Evolutionary conservation across 2,113 vertebrate species (phyloP).

Genomic region (Zootoca vivipara): DNA sequence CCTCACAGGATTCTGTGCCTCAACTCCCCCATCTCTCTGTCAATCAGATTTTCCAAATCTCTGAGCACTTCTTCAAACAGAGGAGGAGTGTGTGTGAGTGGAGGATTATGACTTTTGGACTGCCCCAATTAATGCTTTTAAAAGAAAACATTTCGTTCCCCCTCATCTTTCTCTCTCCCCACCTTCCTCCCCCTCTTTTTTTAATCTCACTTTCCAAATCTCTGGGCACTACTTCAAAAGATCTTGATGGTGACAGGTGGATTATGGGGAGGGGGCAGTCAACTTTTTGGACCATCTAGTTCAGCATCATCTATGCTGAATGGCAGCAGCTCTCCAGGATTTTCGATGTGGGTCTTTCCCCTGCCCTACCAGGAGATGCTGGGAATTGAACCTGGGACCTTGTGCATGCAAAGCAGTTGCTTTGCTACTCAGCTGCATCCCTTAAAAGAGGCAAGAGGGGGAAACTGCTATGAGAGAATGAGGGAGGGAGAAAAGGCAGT

Average conservation of each 20-base stretch:
- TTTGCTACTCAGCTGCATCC: neutral
- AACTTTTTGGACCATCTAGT: neutral
- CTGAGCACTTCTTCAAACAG: neutral
- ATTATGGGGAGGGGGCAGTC: neutral
- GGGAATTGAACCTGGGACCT: too few species aligned
- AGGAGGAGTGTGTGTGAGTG: neutral
- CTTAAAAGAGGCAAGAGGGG: neutral
- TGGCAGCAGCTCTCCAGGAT: too few species aligned
- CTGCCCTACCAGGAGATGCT: too few species aligned
- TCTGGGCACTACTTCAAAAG: neutral
- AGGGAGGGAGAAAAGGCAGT: neutral
- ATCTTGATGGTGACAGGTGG: too few species aligned
- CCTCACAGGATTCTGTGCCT: too few species aligned
- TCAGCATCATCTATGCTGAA: too few species aligned
- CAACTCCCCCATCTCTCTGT: too few species aligned
- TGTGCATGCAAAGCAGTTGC: neutral
- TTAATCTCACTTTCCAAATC: neutral
- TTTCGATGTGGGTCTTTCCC: too few species aligned
- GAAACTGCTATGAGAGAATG: neutral
- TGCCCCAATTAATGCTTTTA: too few species aligned
- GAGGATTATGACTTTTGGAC: neutral
- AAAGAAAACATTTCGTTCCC: neutral
- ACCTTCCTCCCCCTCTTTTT: too few species aligned
- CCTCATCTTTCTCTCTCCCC: neutral
- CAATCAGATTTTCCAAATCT: too few species aligned